Evolutionary conservation across 2,888 invertebrate genomes (phyloP), one percentile per base, ranked within the genome.

Genomic region (Ichneumoninae sp.): DNA sequence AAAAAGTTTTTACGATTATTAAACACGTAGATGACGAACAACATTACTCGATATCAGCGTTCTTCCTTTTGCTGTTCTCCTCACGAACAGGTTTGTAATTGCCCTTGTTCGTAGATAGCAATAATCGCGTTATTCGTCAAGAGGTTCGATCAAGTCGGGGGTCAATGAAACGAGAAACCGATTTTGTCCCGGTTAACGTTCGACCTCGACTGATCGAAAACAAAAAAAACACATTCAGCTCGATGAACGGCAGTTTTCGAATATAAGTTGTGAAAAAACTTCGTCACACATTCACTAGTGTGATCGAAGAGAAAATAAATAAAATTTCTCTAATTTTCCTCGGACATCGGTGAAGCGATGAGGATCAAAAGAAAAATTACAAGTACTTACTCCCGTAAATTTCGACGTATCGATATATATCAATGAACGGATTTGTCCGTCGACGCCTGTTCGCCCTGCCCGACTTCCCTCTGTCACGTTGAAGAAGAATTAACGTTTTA

Each of bases 1-100:
- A 87, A 52, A 44, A 13, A n/a, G 7, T 16, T 47, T 60, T 36
- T 19, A 26, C 50, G 40, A 36, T 36, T 40, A 65, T 26, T 2
- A 26, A 33, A 66, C 36, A 40, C 36, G 26, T 66, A 36, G 26
- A 66, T 19, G 65, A 75, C 54, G 76, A 66, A 65, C 75, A 47
- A 19, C 26, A 63, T 54, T 22, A 33, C n/a, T 36, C 66, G 76
- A 76, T 85, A 86, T 89, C 88, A 87, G 74, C 86, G 87, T 88
- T 89, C 87, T 88, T 89, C 86, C 88, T 87, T 82, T 85, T 68
- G 75, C 73, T 76, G 75, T 85, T 85, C 79, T 70, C 40, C 69
- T 77, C 63, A 63, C 60, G 76, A 85, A 65, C 70, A 74, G 65
- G 71, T 69, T 81, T 65, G 68, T 78, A 81, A 84, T 77, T 65